A percentile compares a stretch with the other conserved stretches of the same genome.
phyloP scores from a whole-genome alignment of 1,140 invertebrate genomes.

The Drosophila kikkawai region DNA sequence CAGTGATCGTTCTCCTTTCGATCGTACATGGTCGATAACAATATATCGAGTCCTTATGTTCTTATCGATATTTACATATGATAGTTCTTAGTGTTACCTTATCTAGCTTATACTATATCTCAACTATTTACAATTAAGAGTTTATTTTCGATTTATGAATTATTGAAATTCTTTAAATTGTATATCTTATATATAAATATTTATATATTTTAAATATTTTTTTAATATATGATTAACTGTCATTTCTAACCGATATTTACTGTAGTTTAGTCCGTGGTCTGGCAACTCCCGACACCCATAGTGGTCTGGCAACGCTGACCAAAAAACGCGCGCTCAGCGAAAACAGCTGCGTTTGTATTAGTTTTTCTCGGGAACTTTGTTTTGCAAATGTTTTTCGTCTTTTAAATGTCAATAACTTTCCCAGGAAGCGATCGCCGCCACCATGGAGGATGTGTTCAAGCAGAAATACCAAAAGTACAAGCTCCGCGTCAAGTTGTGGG shows the following conservation, averaged over 20 bases:
- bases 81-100: too few relatives aligned
- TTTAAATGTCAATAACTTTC: conserved; percentile 8
- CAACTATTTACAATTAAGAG: too few relatives aligned
- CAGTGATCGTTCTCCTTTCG: too few relatives aligned
- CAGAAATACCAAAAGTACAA: conserved; percentile 88
- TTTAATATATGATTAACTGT: too few relatives aligned
- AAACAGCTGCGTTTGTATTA: conserved; percentile 54
- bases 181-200: not conserved
- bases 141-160: too few relatives aligned
- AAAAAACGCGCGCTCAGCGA: conserved; percentile 42
- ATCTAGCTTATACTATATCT: too few relatives aligned
- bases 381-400: conserved; percentile 34
- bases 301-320: conserved; percentile 14
- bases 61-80: too few relatives aligned
- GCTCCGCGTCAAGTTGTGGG: conserved; percentile 91
- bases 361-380: conserved; percentile 1
- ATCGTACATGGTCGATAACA: too few relatives aligned
- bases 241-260: not conserved
- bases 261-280: not conserved
- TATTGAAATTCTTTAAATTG: too few relatives aligned
- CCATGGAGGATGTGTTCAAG: conserved; percentile 80
- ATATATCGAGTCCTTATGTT: too few relatives aligned
- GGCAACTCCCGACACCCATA: not conserved
- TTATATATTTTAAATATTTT: not conserved
- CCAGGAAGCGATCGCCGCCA: not conserved